Evolutionary conservation across 2,888 invertebrate genomes (phyloP).

Genomic region (Sphaerophoria taeniata): DNA sequence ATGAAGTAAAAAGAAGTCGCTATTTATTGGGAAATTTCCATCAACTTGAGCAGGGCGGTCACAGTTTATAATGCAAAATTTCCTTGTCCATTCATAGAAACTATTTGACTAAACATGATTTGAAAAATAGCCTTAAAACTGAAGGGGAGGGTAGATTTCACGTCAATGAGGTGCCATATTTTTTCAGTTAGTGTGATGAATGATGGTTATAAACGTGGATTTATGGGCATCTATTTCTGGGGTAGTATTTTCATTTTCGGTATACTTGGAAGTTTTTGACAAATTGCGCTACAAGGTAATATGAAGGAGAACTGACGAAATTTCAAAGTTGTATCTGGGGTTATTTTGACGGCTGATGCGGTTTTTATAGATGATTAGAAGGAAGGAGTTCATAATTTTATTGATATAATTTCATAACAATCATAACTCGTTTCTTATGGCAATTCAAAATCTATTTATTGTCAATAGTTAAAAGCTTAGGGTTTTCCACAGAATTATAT

Average conservation of each 20-base stretch:
- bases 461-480: too few species aligned
- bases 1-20: neutral
- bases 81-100: slow-evolving; percentile 18
- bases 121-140: slow-evolving; percentile 9
- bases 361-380: too few species aligned
- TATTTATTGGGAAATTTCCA: slow-evolving; percentile 53
- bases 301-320: neutral
- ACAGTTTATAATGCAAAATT: neutral
- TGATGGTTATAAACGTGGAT: slow-evolving; percentile 22
- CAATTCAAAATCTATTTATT: too few species aligned
- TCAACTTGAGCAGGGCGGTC: slow-evolving; percentile 1
- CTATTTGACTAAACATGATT: slow-evolving; percentile 28
- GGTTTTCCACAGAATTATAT: too few species aligned
- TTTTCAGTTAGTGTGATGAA: slow-evolving; percentile 36
- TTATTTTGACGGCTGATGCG: neutral
- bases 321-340: neutral
- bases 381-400: too few species aligned
- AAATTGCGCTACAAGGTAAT: neutral
- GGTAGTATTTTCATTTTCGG: neutral
- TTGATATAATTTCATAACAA: too few species aligned
- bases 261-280: neutral
- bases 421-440: too few species aligned
- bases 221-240: slow-evolving; percentile 19
- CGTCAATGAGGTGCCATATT: slow-evolving; percentile 49
- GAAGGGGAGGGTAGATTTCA: neutral